These are phyloP conservation scores for Setipinna tenuifilis DNA, from an alignment of 2,797 vertebrate species.

Conservation along the genomic window DNA sequence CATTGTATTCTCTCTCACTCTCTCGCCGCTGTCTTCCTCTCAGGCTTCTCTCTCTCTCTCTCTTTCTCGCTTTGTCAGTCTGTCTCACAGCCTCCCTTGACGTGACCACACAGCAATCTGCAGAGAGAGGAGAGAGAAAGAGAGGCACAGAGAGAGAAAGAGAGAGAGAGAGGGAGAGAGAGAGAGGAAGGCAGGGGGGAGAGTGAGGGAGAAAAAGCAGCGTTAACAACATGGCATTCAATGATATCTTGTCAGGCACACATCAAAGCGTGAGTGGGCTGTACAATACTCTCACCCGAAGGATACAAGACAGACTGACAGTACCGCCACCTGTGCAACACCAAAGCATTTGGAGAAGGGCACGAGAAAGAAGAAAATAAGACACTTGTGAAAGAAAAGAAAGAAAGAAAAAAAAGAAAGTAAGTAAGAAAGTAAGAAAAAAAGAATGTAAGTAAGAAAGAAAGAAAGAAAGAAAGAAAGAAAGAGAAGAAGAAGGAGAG, in stretches of 20 bases:
- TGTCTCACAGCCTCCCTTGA: slow-evolving; percentile 38
- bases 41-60: slow-evolving; percentile 49
- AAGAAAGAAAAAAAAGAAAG: not conserved
- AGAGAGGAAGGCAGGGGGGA: slow-evolving; percentile 27
- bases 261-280: not conserved
- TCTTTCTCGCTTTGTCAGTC: slow-evolving; percentile 51
- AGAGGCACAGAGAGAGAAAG: slow-evolving; percentile 41
- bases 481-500: not conserved
- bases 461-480: not conserved
- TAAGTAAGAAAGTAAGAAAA: not conserved
- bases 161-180: slow-evolving; percentile 37
- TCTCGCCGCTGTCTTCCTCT: slow-evolving; percentile 53
- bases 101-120: slow-evolving; percentile 67
- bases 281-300: not conserved
- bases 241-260: not conserved
- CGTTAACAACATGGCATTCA: slow-evolving; percentile 12
- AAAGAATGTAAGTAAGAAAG: too few relatives aligned
- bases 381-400: not conserved
- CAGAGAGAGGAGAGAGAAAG: slow-evolving; percentile 51
- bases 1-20: slow-evolving; percentile 84
- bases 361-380: not conserved
- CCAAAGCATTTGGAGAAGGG: not conserved
- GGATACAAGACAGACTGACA: not conserved
- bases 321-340: not conserved
- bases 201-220: slow-evolving; percentile 40